Evolutionary conservation across 2,113 vertebrate species (phyloP), one percentile per base, ranked within the genome.

Genomic region (Anthoscopus minutus): DNA sequence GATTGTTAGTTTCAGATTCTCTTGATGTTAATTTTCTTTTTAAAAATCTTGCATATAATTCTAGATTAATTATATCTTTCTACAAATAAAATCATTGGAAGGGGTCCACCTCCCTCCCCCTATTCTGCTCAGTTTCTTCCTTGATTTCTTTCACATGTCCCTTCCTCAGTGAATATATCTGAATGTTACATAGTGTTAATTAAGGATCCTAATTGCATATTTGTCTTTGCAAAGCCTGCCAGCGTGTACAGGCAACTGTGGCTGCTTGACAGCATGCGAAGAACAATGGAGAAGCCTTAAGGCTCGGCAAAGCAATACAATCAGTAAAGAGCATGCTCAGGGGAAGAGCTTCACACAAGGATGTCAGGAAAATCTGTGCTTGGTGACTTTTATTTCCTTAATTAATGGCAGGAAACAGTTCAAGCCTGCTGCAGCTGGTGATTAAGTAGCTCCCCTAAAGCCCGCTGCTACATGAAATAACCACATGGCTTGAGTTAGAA

Each of bases 221-320:
- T 97, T 8, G 10, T 88, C 80, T 96, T 92, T 60, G 69, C 79
- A 92, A 90, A 93, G 60, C 76, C 88, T 86, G 70, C 87, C 91
- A 84, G 60, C 17, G 38, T 56, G 76, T 78, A 70, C 84, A 24
- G 80, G 88, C 82, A 86, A 74, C 40, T 3, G 3, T 40, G 73
- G 70, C 31, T 93, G 93, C 88, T 38, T 96, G 94, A 53, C 86
- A 62, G 90, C 48, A 19, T 42, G 15, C 0, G 0, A 66, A 90
- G 94, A 96, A 95, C 93, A 96, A 96, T 94, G 90, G 73, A 88
- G 47, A 72, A 90, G 70, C 65, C 62, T 94, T 90, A 86, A 93
- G 56, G 23, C 62, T 84, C 95, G 92, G 90, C 88, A 93, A 66
- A 94, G 92, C 42, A 64, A 48, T 30, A 27, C 40, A 53, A 37